phyloP scores from a whole-genome alignment of 2,888 invertebrate species.

The Xylocampa areola region DNA sequence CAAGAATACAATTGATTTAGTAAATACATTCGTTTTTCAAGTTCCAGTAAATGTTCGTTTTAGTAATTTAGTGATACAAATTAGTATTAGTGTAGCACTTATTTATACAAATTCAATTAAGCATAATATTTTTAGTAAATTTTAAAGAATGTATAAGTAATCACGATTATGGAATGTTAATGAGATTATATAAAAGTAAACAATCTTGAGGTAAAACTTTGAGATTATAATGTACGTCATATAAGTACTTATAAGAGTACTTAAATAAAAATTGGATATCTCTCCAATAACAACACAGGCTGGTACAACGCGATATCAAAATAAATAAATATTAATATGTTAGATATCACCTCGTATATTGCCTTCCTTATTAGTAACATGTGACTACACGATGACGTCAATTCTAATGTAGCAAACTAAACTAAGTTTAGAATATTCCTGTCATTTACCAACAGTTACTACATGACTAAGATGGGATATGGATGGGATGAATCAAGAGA shows the following conservation, averaged over 20 bases:
- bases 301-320: constrained; percentile 62
- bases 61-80: constrained; percentile 46
- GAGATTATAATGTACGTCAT: constrained; percentile 27
- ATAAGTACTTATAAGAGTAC: constrained; percentile 20
- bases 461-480: no score
- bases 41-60: constrained; percentile 37
- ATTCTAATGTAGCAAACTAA: no score
- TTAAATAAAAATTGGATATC: constrained; percentile 42
- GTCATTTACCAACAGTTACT: no score
- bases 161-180: constrained; percentile 41
- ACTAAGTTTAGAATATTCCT: no score
- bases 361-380: constrained; percentile 53
- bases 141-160: constrained; percentile 35
- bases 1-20: constrained; percentile 41
- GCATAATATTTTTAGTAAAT: constrained; percentile 18
- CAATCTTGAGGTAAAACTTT: constrained; percentile 28
- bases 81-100: constrained; percentile 30
- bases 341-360: constrained; percentile 66
- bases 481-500: no score
- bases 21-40: constrained; percentile 38
- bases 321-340: constrained; percentile 63
- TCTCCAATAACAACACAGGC: constrained; percentile 54
- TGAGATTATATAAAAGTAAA: constrained; percentile 37
- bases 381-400: constrained; percentile 62
- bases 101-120: constrained; percentile 45